A percentile compares a stretch with the other conserved stretches of the same genome.
phyloP scores from a whole-genome alignment of 2,888 invertebrate genomes.

The Ormyrus rosae region DNA sequence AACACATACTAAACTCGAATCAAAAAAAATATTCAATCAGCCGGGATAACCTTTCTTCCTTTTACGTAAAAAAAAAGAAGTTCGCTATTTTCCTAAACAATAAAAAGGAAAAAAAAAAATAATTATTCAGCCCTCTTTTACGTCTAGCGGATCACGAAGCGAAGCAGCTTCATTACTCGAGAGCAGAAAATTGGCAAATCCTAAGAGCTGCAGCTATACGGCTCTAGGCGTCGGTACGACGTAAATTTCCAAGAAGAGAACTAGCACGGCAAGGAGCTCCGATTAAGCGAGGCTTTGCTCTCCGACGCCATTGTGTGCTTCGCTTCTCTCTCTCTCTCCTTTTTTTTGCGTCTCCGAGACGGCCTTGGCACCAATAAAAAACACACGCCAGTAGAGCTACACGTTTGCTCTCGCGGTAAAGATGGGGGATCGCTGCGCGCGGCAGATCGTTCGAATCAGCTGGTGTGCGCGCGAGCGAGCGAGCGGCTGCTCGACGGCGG shows the following conservation, averaged over 20 bases:
- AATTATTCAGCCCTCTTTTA: too few relatives aligned
- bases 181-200: conserved; percentile 44
- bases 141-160: background rate
- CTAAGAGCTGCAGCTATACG: background rate
- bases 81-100: too few relatives aligned
- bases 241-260: conserved; percentile 46
- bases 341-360: conserved; percentile 6
- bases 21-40: background rate
- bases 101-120: too few relatives aligned
- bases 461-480: background rate
- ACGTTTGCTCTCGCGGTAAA: too few relatives aligned
- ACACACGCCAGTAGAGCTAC: conserved; percentile 1
- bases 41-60: too few relatives aligned
- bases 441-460: conserved; percentile 30
- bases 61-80: too few relatives aligned
- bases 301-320: conserved; percentile 38
- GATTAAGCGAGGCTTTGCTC: conserved; percentile 1
- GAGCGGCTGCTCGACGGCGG: background rate
- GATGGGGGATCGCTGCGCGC: background rate
- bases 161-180: conserved; percentile 16
- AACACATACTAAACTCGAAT: too few relatives aligned
- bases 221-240: background rate
- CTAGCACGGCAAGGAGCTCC: conserved; percentile 11
- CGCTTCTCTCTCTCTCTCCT: conserved; percentile 1
- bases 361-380: conserved; percentile 52